Base-by-base conservation (phyloP, 2,113 vertebrate species). In the Pithys albifrons region DNA sequence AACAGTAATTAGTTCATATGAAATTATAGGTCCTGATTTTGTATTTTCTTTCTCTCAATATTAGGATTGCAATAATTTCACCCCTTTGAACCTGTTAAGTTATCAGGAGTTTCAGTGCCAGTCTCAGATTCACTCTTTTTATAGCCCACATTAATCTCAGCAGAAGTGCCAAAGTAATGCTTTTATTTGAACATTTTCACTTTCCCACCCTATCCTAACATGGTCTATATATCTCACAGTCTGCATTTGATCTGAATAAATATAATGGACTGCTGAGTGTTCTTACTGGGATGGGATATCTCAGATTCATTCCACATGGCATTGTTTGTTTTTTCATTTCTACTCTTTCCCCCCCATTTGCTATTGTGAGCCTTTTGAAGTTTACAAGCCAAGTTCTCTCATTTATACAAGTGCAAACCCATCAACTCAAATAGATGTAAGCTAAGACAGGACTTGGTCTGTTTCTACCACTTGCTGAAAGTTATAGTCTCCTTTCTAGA, bases 261-360 rank as follows among this genome's bases (percentile, higher is more conserved):
- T 92, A 92, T n/a, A 95, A 92, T 54, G 88, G 52, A 92, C 90
- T 94, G 95, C 93, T 96, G 95, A 95, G 96, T 43, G 65, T 74
- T 93, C 95, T 94, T 64, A 96, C 95, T 93, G 92, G 19, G 95
- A 87, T 71, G 69, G 41, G 95, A 94, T 64, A 61, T 78, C 83
- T 96, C 72, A 91, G 93, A 96, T 96, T 97, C 76, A 81, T 96
- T 94, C 92, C 95, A 96, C 95, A 95, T 95, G 95, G 72, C 1
- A 1, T 37, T 96, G 89, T 97, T 97, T 95, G 85, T 79, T 95
- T 96, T 96, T 86, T 80, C 45, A 77, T 88, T 90, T 88, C 71
- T 91, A 57, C 37, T 71, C 20, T 3, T 75, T 54, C 59, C 19
- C 2, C 3, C 49, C 18, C 35, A 14, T 94, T 97, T 95, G 81